These are phyloP conservation scores for Clamator glandarius DNA, from an alignment of 2,797 vertebrate species.

Conservation along the genomic window DNA sequence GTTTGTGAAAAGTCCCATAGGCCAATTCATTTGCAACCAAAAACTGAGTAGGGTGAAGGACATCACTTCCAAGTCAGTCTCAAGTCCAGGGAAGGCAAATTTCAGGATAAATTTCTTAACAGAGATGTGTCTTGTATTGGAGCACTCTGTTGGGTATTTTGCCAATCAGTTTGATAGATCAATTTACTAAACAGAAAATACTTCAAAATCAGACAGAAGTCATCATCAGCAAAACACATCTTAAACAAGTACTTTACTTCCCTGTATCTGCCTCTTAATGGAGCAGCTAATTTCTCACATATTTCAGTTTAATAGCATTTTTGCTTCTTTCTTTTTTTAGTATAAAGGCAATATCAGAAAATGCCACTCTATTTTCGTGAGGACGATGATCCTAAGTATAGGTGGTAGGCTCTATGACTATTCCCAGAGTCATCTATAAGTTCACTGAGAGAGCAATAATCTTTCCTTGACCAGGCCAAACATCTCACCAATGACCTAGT, in stretches of 20 bases:
- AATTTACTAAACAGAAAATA: not conserved
- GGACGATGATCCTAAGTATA: not conserved
- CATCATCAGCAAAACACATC: not conserved
- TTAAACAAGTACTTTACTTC: not conserved
- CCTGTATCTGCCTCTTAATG: not conserved
- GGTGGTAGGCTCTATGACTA: not conserved
- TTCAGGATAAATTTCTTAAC: not conserved
- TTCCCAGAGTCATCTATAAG: not conserved
- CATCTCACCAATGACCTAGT: accelerated
- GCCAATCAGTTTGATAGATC: not conserved
- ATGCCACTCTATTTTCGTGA: not conserved
- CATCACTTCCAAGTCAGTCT: not conserved
- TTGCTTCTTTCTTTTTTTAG: not conserved
- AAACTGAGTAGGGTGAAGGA: not conserved
- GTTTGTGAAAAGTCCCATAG: not conserved
- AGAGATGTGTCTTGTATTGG: not conserved
- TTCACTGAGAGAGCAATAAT: not conserved
- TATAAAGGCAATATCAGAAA: not conserved
- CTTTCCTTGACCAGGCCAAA: not conserved
- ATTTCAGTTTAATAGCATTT: not conserved
- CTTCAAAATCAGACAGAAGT: not conserved
- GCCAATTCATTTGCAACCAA: not conserved
- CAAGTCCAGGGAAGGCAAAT: not conserved
- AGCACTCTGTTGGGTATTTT: not conserved
- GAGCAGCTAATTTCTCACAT: not conserved